Conservation (phyloP, 1,140 invertebrate genomes). For the Subanguina moxae region DNA sequence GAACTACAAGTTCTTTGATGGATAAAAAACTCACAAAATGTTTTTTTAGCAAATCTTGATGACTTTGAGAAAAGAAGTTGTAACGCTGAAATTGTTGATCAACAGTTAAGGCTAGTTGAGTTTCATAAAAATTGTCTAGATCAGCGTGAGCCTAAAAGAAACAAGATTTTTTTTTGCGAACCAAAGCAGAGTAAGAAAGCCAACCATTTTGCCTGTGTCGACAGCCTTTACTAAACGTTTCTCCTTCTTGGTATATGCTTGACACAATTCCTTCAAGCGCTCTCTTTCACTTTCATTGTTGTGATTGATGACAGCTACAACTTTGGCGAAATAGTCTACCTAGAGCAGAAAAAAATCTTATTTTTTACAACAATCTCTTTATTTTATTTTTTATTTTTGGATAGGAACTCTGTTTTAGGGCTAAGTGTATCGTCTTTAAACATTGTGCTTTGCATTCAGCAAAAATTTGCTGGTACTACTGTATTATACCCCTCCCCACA, state of each 20-base stretch:
- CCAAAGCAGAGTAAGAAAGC: not conserved
- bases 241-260: constrained; percentile 16
- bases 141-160: constrained; percentile 15
- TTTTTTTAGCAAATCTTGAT: not conserved
- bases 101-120: constrained; percentile 9
- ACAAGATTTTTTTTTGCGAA: not conserved
- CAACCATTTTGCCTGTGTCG: constrained; percentile 14
- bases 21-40: not conserved
- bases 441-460: no score
- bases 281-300: constrained; percentile 27
- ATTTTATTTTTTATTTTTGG: no score
- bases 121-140: constrained; percentile 13
- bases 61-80: not conserved
- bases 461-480: no score
- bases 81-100: constrained; percentile 12
- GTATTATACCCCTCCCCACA: no score
- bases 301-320: constrained; percentile 15
- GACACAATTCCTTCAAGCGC: constrained; percentile 9
- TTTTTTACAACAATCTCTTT: no score
- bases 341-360: constrained; percentile 8
- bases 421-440: no score
- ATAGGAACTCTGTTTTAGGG: not conserved
- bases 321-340: constrained; percentile 21
- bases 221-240: constrained; percentile 13
- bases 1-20: not conserved